phyloP scores from a whole-genome alignment of 2,888 invertebrate genomes.

The Ichneumoninae sp. region DNA sequence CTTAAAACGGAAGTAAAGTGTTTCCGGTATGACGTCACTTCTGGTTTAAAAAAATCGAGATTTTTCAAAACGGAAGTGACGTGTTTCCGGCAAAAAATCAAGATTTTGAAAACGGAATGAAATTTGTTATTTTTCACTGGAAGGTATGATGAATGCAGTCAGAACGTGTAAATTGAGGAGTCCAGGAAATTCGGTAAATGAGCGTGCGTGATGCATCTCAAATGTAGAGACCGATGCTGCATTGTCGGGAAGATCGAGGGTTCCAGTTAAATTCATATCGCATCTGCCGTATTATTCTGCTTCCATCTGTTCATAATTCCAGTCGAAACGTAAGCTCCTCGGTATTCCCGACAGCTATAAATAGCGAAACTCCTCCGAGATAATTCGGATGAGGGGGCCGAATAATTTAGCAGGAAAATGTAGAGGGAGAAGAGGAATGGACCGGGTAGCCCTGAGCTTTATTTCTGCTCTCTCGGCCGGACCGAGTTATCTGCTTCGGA shows the following conservation, averaged over 20 bases:
- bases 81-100: no score
- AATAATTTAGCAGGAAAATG: not conserved
- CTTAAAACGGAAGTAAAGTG: no score
- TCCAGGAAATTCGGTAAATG: not conserved
- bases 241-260: not conserved
- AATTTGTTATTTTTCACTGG: not conserved
- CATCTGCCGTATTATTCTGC: not conserved
- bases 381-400: not conserved
- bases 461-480: conserved; percentile 60
- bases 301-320: not conserved
- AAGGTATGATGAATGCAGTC: not conserved
- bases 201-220: not conserved
- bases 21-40: no score
- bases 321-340: not conserved
- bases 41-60: no score
- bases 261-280: not conserved
- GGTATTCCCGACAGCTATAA: not conserved
- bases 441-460: not conserved
- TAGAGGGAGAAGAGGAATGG: not conserved
- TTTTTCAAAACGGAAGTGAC: no score
- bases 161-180: not conserved
- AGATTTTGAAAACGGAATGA: not conserved
- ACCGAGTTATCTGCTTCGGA: conserved; percentile 76
- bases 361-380: not conserved
- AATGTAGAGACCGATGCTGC: not conserved